phyloP scores from a whole-genome alignment of 1,140 invertebrate genomes.

The Rhysida immarginata region DNA sequence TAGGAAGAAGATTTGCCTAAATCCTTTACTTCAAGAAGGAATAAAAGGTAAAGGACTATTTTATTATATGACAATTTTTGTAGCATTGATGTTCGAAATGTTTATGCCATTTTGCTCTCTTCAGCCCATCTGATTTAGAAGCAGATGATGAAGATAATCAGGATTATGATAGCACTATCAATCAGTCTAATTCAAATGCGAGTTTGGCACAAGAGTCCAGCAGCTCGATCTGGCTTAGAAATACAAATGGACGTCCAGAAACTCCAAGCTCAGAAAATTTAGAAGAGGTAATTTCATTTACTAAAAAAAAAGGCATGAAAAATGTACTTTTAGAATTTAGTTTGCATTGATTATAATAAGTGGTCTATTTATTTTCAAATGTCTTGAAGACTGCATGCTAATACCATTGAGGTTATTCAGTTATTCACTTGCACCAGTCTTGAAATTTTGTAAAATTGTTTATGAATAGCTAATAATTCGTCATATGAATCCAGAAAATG shows the following conservation, averaged over 20 bases:
- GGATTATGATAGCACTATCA: constrained; percentile 33
- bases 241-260: constrained; percentile 19
- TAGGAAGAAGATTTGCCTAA: no score
- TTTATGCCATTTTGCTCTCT: no score
- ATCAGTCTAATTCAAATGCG: constrained; percentile 27
- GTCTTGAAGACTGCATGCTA: no score
- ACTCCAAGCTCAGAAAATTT: constrained; percentile 30
- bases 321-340: no score
- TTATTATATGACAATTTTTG: neutral
- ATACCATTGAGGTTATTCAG: no score
- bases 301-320: no score
- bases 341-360: no score
- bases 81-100: neutral
- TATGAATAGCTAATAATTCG: no score
- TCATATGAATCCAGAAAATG: no score
- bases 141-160: constrained; percentile 46
- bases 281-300: constrained; percentile 29
- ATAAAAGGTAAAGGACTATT: neutral
- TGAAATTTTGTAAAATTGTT: no score
- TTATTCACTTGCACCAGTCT: no score
- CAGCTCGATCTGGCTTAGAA: constrained; percentile 21
- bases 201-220: constrained; percentile 14
- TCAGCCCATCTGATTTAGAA: constrained; percentile 43
- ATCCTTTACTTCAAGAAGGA: neutral
- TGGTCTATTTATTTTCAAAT: no score